Percentiles rank a stretch among this genome's conserved stretches.
phyloP scores from a whole-genome alignment of 1,140 invertebrate species.

The Drosophila lowei region DNA sequence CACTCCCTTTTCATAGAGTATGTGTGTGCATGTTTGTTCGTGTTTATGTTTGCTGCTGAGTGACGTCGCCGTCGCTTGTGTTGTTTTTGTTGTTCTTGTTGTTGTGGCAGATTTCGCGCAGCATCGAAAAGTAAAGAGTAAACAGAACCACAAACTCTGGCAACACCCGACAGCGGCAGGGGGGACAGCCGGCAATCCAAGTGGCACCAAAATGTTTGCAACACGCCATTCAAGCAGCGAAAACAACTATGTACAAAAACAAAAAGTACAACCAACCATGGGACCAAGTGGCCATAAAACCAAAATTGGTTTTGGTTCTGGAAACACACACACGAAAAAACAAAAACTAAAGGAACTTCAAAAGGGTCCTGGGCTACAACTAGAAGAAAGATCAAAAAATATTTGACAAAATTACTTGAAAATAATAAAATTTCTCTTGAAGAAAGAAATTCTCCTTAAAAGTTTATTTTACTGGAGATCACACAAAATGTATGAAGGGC shows the following conservation, averaged over 20 bases:
- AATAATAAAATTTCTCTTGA: no score
- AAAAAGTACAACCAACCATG: slow-evolving; percentile 26
- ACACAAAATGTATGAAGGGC: no score
- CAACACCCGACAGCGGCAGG: no score
- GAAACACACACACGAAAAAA: slow-evolving; percentile 6
- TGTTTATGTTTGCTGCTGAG: slow-evolving; percentile 56
- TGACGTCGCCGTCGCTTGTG: slow-evolving; percentile 39
- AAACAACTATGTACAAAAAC: slow-evolving; percentile 13
- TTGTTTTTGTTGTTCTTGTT: no score
- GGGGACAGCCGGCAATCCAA: slow-evolving; percentile 3
- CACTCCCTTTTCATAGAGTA: neutral
- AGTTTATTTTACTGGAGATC: no score
- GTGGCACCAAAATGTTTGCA: slow-evolving; percentile 61
- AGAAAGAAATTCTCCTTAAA: no score
- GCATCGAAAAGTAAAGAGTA: slow-evolving; percentile 61
- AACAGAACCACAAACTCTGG: slow-evolving; percentile 4
- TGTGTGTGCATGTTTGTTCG: slow-evolving; percentile 16
- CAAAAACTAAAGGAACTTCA: slow-evolving; percentile 16
- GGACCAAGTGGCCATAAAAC: slow-evolving; percentile 48
- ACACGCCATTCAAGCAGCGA: slow-evolving; percentile 35
- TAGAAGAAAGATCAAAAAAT: no score
- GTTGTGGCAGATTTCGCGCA: slow-evolving; percentile 62
- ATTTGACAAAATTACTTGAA: no score
- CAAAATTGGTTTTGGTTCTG: slow-evolving; percentile 28
- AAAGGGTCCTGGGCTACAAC: neutral